Conservation (phyloP, 2,113 vertebrate species). For the Gobius niger region DNA sequence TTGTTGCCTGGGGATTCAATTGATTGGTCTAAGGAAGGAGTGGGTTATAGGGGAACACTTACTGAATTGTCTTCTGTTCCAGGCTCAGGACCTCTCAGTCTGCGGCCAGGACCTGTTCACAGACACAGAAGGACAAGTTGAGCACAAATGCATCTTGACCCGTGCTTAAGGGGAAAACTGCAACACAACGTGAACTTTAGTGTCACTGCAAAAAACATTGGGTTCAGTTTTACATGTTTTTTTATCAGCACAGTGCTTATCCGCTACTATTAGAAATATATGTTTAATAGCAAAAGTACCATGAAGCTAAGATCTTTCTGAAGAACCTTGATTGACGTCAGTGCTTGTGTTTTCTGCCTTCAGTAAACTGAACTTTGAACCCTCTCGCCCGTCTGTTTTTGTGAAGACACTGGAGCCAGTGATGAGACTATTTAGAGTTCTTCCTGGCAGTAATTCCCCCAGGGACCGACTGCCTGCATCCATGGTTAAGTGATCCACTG, state of each 20-base stretch:
- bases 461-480: conserved; percentile 45
- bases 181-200: too few species aligned
- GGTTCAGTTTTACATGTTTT: too few species aligned
- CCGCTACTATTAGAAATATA: too few species aligned
- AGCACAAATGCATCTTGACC: neutral
- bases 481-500: conserved; percentile 66
- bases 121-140: neutral
- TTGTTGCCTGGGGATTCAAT: neutral
- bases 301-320: neutral
- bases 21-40: too few species aligned
- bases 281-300: too few species aligned
- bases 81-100: conserved; percentile 71
- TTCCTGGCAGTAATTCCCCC: conserved; percentile 69
- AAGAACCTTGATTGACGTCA: neutral
- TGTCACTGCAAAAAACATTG: too few species aligned
- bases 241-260: too few species aligned
- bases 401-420: conserved; percentile 39
- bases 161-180: too few species aligned
- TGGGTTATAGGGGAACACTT: conserved; percentile 38
- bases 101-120: conserved; percentile 65
- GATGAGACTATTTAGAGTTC: conserved; percentile 60
- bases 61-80: conserved; percentile 71
- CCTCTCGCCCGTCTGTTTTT: conserved; percentile 21
- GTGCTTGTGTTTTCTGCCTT: neutral
- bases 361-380: conserved; percentile 12